A percentile compares a stretch with the other conserved stretches of the same genome.
Evolutionary conservation across 2,113 vertebrate genomes (phyloP).

Genomic region (Panthera leo): DNA sequence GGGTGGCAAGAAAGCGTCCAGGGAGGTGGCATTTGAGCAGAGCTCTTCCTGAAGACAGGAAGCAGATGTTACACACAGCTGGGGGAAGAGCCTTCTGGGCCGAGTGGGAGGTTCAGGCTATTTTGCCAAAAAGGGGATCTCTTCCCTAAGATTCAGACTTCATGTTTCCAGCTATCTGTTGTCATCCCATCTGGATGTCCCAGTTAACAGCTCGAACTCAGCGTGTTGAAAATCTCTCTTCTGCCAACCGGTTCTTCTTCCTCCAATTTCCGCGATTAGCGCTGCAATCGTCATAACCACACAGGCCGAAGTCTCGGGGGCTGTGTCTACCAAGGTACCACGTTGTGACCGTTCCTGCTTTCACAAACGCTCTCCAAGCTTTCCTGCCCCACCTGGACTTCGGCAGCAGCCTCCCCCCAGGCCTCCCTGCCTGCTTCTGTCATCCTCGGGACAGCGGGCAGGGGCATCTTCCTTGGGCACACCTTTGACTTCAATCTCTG

Average conservation of each 20-base stretch:
- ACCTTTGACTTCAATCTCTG: background rate
- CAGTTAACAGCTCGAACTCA: background rate
- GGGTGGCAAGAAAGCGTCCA: background rate
- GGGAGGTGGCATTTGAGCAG: background rate
- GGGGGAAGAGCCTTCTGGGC: background rate
- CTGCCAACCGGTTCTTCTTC: background rate
- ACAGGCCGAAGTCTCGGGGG: background rate
- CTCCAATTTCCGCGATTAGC: background rate
- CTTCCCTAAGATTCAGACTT: background rate
- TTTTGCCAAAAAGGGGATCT: background rate
- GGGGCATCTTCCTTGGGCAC: background rate
- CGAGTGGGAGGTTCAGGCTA: background rate
- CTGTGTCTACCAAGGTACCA: too few relatives aligned
- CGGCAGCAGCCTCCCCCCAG: background rate
- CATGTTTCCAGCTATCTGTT: background rate
- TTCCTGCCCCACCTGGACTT: background rate
- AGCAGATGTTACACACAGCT: background rate
- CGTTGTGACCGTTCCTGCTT: background rate
- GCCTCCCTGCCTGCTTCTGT: background rate
- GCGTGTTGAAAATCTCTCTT: background rate
- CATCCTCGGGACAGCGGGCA: background rate
- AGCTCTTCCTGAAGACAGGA: background rate
- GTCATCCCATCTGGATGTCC: background rate
- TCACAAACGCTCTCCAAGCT: background rate
- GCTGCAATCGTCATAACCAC: background rate